Conservation (phyloP, 1,140 invertebrate genomes). For the Ceratosolen solmsi region DNA sequence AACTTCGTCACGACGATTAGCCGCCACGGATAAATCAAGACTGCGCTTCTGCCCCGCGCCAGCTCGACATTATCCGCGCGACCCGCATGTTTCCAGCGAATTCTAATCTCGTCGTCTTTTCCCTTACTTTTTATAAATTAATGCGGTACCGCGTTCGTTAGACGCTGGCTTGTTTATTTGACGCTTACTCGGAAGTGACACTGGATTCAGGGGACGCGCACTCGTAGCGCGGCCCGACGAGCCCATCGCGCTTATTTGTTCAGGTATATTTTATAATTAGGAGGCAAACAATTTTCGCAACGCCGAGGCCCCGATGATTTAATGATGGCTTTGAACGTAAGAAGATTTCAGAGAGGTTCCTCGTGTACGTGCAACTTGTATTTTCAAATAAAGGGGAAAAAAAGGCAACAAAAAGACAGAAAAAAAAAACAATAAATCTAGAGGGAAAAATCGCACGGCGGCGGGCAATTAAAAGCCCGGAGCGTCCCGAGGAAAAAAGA, state of each 20-base stretch:
- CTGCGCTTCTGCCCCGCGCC: neutral
- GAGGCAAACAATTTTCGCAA: neutral
- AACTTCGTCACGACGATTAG: conserved; percentile 37
- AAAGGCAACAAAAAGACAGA: too few relatives aligned
- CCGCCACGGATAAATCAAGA: conserved; percentile 36
- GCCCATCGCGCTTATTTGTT: neutral
- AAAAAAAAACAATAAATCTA: conserved; percentile 22
- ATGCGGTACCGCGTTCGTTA: neutral
- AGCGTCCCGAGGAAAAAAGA: neutral
- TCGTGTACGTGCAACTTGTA: neutral
- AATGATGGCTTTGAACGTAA: neutral
- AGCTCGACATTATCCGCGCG: neutral
- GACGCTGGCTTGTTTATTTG: too few relatives aligned
- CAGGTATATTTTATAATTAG: neutral
- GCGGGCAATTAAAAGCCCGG: neutral
- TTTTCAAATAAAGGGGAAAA: too few relatives aligned
- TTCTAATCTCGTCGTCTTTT: neutral
- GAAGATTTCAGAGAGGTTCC: neutral
- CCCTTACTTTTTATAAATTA: neutral
- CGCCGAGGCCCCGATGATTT: neutral
- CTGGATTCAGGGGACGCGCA: too few relatives aligned
- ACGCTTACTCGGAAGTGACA: too few relatives aligned
- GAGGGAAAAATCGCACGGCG: neutral
- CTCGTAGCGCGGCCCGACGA: too few relatives aligned
- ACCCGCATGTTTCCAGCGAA: neutral